Evolutionary conservation across 2,113 vertebrate species (phyloP).

Genomic region (Passer domesticus): DNA sequence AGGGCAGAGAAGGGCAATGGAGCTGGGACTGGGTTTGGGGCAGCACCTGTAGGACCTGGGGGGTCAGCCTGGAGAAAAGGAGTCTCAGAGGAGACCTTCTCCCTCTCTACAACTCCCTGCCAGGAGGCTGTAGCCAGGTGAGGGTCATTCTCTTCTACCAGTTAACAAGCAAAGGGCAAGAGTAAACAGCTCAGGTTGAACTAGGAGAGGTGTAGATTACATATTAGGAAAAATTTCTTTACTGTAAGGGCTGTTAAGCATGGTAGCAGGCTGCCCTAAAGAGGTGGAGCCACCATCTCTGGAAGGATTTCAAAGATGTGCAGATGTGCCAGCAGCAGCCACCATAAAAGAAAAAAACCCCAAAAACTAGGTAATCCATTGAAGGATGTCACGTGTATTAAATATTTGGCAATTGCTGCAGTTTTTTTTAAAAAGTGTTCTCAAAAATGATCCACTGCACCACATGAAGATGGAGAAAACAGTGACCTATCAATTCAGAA

Average conservation of each 20-base stretch:
- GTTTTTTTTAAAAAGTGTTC: not conserved
- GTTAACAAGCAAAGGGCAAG: not conserved
- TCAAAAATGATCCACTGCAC: not conserved
- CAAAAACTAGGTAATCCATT: too few species aligned
- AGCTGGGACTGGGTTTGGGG: not conserved
- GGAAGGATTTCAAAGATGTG: not conserved
- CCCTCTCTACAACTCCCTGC: not conserved
- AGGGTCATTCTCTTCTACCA: not conserved
- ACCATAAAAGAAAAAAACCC: not conserved
- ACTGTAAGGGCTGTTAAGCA: not conserved
- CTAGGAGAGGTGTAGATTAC: not conserved
- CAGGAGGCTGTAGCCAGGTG: fast-evolving
- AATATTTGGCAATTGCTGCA: not conserved
- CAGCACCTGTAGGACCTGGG: not conserved
- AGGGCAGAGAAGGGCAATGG: not conserved
- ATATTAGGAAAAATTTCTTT: not conserved
- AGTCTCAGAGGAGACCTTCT: too few species aligned
- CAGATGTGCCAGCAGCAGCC: not conserved
- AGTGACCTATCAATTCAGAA: not conserved
- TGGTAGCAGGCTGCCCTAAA: not conserved
- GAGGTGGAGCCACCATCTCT: not conserved
- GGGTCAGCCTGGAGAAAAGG: not conserved
- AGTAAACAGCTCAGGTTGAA: not conserved
- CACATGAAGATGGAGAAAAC: not conserved
- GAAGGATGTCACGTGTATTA: fast-evolving